Percentiles rank a stretch among this genome's conserved stretches.
Conservation (phyloP, 2,888 invertebrate species). For the Coecobrya sp. region DNA sequence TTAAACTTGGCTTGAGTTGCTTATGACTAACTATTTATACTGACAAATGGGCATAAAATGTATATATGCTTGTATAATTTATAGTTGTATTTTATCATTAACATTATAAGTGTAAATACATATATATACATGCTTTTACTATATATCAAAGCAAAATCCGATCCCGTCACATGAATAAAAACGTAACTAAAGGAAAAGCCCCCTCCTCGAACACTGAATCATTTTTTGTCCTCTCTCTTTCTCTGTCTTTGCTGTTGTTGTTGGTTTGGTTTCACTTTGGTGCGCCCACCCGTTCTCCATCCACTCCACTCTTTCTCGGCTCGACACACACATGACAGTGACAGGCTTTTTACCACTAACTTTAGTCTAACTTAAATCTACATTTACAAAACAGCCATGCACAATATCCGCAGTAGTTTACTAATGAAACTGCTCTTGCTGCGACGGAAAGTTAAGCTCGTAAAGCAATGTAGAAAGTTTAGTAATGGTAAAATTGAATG, state of each 20-base stretch:
- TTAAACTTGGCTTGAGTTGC: too few relatives aligned
- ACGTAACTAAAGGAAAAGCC: constrained; percentile 24
- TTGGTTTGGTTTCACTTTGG: constrained; percentile 12
- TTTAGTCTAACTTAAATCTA: neutral
- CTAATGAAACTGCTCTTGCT: neutral
- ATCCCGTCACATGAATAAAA: constrained; percentile 20
- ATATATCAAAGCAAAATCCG: neutral
- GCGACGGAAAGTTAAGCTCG: neutral
- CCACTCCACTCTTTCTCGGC: constrained; percentile 2
- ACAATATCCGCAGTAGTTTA: constrained; percentile 17
- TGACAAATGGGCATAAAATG: too few relatives aligned
- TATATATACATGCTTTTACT: neutral
- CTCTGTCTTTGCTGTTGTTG: neutral
- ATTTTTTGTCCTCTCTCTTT: neutral
- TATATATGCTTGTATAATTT: too few relatives aligned
- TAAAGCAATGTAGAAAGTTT: neutral
- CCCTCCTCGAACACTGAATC: constrained; percentile 27
- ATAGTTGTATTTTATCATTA: neutral
- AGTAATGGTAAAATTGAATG: constrained; percentile 54
- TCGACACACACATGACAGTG: neutral
- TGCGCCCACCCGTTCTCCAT: constrained; percentile 53
- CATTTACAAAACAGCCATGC: neutral
- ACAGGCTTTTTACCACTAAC: constrained; percentile 37
- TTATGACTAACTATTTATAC: too few relatives aligned
- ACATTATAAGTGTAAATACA: too few relatives aligned